These are phyloP conservation scores for Halocynthia aurantium DNA, from an alignment of 23 tunicate species.

Conservation along the genomic window DNA sequence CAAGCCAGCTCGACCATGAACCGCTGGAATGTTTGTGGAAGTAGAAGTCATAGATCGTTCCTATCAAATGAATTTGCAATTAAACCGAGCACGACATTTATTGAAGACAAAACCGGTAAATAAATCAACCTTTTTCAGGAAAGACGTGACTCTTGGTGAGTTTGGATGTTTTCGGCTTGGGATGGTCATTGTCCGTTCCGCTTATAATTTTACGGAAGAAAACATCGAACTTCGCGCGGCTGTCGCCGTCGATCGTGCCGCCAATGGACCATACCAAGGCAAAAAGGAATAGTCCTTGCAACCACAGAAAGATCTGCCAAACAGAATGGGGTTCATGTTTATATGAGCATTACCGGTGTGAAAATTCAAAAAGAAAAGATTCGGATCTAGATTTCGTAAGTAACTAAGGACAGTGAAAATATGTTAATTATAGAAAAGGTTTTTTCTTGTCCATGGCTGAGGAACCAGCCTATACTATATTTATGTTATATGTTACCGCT, in stretches of 20 bases:
- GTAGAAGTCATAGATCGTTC: constrained; percentile 73
- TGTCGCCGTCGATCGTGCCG: constrained; percentile 88
- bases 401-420: not conserved
- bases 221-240: constrained; percentile 64
- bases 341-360: no score
- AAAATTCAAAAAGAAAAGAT: no score
- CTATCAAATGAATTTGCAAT: constrained; percentile 5
- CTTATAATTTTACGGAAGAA: constrained; percentile 80
- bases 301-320: constrained; percentile 74
- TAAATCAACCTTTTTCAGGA: constrained; percentile 80
- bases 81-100: not conserved
- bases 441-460: no score
- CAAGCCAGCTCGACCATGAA: constrained; percentile 76
- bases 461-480: no score
- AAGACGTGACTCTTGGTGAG: constrained; percentile 79
- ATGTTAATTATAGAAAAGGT: not conserved
- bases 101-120: not conserved
- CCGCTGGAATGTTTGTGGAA: constrained; percentile 88
- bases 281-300: constrained; percentile 90
- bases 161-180: constrained; percentile 90
- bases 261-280: constrained; percentile 89
- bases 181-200: constrained; percentile 76
- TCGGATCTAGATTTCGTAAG: no score
- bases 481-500: no score
- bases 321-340: no score